A percentile compares a stretch with the other conserved stretches of the same genome.
Conservation (phyloP, 2,113 vertebrate genomes). For the Elaphurus davidianus region DNA sequence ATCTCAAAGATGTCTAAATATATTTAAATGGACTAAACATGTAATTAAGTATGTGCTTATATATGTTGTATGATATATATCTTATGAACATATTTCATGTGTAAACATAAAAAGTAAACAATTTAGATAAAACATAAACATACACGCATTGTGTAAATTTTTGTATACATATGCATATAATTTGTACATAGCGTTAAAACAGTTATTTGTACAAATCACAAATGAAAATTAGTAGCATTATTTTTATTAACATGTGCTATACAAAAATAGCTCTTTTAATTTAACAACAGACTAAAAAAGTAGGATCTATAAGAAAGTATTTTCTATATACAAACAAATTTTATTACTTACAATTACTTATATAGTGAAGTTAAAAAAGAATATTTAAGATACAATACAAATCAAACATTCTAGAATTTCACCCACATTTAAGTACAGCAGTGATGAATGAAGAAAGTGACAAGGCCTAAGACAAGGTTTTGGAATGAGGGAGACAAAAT, state of each 20-base stretch:
- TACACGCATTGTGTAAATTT: neutral
- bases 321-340: neutral
- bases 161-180: neutral
- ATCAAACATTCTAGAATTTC: slow-evolving; percentile 55
- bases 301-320: neutral
- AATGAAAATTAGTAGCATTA: neutral
- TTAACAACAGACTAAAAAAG: neutral
- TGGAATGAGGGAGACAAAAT: neutral
- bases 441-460: slow-evolving; percentile 63
- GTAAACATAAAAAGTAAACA: neutral
- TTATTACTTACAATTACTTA: neutral
- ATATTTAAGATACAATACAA: slow-evolving; percentile 46
- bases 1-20: neutral
- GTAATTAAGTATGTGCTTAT: neutral
- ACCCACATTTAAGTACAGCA: slow-evolving; percentile 28
- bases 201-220: neutral
- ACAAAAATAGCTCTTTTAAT: neutral
- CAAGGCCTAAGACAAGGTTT: slow-evolving; percentile 76
- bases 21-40: neutral
- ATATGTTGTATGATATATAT: neutral
- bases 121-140: neutral
- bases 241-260: neutral
- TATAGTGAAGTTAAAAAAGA: neutral
- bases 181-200: neutral
- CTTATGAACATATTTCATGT: neutral